A percentile compares a stretch with the other conserved stretches of the same genome.
Conservation (phyloP, 2,797 vertebrate species). For the Phyllotis vaccarum region DNA sequence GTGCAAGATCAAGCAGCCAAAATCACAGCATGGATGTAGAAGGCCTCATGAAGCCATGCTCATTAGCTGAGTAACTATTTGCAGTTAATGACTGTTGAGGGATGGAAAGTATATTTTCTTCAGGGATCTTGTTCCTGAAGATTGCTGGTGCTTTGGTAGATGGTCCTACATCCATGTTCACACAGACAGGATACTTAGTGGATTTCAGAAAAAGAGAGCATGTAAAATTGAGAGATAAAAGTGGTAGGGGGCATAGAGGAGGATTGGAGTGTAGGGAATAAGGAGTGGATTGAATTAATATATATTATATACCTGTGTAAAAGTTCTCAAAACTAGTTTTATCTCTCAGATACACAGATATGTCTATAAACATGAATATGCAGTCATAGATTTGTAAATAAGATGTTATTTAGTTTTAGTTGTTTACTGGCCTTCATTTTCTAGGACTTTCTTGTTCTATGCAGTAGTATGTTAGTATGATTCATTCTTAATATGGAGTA, state of each 20-base stretch:
- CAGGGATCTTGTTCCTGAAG: neutral
- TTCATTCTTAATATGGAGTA: neutral
- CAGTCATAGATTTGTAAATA: neutral
- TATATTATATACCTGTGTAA: neutral
- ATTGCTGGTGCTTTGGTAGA: neutral
- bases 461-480: slow-evolving; percentile 7
- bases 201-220: neutral
- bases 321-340: neutral
- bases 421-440: neutral
- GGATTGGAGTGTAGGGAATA: neutral
- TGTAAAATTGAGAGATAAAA: neutral
- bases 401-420: slow-evolving; percentile 38
- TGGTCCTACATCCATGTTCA: neutral
- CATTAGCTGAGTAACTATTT: neutral
- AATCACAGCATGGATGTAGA: neutral
- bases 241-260: neutral
- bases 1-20: neutral
- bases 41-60: neutral
- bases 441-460: slow-evolving; percentile 25
- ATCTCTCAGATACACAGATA: neutral
- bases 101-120: neutral
- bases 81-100: neutral
- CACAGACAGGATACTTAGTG: neutral
- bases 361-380: neutral
- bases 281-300: neutral